A percentile compares a stretch with the other conserved stretches of the same genome.
phyloP scores from a whole-genome alignment of 2,113 vertebrate species.

The Chauna torquata region DNA sequence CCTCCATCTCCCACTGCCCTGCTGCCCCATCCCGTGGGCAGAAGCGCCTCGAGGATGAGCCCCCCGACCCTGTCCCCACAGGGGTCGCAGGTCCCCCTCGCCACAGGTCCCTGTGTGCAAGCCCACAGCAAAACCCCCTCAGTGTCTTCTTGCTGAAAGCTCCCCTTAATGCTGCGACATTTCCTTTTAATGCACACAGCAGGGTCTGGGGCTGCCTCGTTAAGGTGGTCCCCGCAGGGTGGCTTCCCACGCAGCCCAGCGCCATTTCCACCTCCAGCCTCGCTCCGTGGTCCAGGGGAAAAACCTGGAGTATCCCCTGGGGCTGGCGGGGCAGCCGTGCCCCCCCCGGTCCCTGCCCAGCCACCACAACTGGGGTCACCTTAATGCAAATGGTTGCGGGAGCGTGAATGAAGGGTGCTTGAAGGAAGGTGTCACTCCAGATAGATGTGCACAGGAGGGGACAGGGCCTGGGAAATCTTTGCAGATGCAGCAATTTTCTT shows the following conservation, averaged over 20 bases:
- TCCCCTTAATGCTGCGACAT: not conserved
- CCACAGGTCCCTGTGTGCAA: accelerated
- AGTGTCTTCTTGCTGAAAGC: not conserved
- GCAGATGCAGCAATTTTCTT: constrained; percentile 67
- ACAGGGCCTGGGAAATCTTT: constrained; percentile 40
- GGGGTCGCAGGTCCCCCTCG: not conserved
- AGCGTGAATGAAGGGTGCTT: not conserved
- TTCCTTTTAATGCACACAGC: not conserved
- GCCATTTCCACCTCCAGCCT: not conserved
- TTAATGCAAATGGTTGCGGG: not conserved
- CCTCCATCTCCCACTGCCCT: not conserved
- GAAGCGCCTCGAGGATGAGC: not conserved
- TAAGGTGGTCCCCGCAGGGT: not conserved
- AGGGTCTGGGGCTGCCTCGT: not conserved
- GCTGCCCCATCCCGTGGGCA: not conserved
- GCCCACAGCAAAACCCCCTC: not conserved
- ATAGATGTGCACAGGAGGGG: constrained; percentile 23
- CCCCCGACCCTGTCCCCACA: not conserved
- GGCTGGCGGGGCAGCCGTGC: not conserved
- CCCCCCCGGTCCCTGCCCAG: accelerated
- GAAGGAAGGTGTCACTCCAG: constrained; percentile 66
- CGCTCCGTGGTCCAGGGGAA: accelerated
- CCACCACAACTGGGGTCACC: not conserved
- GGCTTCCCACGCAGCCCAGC: not conserved
- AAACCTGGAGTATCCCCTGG: accelerated